Conservation (phyloP, 2,888 invertebrate species). For the Lacanobia oleracea region DNA sequence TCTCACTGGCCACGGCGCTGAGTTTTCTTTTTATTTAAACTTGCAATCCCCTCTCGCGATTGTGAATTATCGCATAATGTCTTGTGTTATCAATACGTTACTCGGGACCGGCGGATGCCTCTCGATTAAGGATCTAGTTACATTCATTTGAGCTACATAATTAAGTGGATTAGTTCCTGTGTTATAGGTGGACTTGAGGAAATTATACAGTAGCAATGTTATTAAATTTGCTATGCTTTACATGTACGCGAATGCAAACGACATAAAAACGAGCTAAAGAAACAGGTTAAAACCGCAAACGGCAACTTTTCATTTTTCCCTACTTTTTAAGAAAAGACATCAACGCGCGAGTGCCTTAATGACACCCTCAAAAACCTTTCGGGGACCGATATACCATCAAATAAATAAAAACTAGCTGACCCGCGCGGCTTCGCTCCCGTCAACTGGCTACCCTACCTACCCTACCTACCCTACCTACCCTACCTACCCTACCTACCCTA, state of each 20-base stretch:
- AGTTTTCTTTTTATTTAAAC: conserved; percentile 88
- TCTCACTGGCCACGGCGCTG: conserved; percentile 82
- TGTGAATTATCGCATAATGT: conserved; percentile 83
- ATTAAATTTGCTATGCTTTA: too few species aligned
- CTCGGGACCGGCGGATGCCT: conserved; percentile 70
- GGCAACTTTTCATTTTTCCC: background rate
- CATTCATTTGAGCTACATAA: conserved; percentile 30
- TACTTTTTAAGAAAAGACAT: conserved; percentile 42
- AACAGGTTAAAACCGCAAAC: background rate
- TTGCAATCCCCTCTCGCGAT: conserved; percentile 82
- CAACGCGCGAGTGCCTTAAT: conserved; percentile 13
- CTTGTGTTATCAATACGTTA: conserved; percentile 81
- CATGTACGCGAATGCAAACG: background rate
- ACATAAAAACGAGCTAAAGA: background rate
- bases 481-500: too few species aligned
- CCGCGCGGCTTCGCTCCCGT: too few species aligned
- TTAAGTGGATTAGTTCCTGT: conserved; percentile 16
- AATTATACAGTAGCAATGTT: background rate
- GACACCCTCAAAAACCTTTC: background rate
- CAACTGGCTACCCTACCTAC: too few species aligned
- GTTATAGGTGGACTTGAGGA: background rate
- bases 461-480: too few species aligned
- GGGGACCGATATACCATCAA: background rate
- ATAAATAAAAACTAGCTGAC: background rate
- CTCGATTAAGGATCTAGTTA: conserved; percentile 40